Base-by-base conservation (phyloP, 1,140 invertebrate genomes). In the Danaus plexippus region DNA sequence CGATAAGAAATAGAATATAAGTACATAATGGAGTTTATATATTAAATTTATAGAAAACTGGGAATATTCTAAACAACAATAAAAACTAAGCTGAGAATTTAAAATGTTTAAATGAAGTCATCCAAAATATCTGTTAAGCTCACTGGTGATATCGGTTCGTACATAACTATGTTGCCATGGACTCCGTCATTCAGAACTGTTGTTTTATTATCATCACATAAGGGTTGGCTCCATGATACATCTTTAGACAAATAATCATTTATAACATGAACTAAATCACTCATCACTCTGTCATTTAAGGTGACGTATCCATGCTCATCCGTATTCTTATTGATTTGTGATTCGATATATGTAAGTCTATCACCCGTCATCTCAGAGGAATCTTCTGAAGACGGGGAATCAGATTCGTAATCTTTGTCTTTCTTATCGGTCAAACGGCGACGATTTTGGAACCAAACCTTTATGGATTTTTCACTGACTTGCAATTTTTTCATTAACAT, bases 391-490 rank as follows among this genome's bases (percentile, higher is more conserved):
- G 50, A 18, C 32, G 54, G 54, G 10, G 62, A 64, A 51, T 60
- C 51, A 0, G 58, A 56, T 46, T 45, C 9, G 40, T 54, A 56
- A 2, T 65, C 58, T n/a, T 59, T 56, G 44, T 55, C 61, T 54
- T 61, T 77, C 46, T 74, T 72, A 7, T 58, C 61, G n/a, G 71
- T 71, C 15, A 77, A 47, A 2, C 75, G 61, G 1, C 78, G 65
- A 8, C 74, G 63, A 50, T 80, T 82, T 60, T 78, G 77, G 44
- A 82, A 82, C 79, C 79, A 82, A 9, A 77, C 59, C 68, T 78
- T 80, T 18, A 82, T 71, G 7, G 66, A 52, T 55, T 61, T 73
- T 13, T 80, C 73, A 47, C 52, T 70, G 1, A 82, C n/a, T 11
- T 72, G 54, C 15, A 82, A 51, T n/a, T 58, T 62, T 2, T 75